phyloP scores from a whole-genome alignment of 2,113 vertebrate species.

The Campylorhamphus procurvoides region DNA sequence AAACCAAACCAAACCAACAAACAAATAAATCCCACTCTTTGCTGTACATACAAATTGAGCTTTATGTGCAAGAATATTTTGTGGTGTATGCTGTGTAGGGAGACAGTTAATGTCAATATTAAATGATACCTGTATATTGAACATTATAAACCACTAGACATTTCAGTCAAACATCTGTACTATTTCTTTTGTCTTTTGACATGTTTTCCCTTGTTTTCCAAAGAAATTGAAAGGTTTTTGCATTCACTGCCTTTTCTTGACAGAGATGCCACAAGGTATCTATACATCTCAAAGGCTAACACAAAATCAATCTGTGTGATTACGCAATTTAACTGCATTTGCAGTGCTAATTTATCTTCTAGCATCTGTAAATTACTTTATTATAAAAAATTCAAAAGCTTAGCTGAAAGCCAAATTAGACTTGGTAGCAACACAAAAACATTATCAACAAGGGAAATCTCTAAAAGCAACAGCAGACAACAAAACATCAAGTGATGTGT shows the following conservation, averaged over 20 bases:
- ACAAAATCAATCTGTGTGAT: constrained; percentile 79
- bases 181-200: constrained; percentile 11
- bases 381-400: constrained; percentile 81
- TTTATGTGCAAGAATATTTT: neutral
- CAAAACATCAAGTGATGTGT: constrained; percentile 54
- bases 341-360: constrained; percentile 77
- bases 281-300: constrained; percentile 75
- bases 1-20: neutral
- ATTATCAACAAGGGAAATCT: constrained; percentile 72
- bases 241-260: constrained; percentile 63
- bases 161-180: neutral
- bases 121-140: neutral
- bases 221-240: constrained; percentile 53
- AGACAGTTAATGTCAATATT: neutral
- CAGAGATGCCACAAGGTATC: constrained; percentile 72
- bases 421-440: constrained; percentile 66
- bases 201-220: constrained; percentile 46
- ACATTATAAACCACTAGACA: neutral
- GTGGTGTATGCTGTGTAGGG: neutral
- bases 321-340: constrained; percentile 78
- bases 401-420: constrained; percentile 72
- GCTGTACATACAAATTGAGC: neutral
- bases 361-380: constrained; percentile 78
- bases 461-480: constrained; percentile 60
- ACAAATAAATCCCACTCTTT: neutral